These are phyloP conservation scores for Bagarius yarrelli DNA, from an alignment of 2,113 vertebrate species.

Conservation along the genomic window DNA sequence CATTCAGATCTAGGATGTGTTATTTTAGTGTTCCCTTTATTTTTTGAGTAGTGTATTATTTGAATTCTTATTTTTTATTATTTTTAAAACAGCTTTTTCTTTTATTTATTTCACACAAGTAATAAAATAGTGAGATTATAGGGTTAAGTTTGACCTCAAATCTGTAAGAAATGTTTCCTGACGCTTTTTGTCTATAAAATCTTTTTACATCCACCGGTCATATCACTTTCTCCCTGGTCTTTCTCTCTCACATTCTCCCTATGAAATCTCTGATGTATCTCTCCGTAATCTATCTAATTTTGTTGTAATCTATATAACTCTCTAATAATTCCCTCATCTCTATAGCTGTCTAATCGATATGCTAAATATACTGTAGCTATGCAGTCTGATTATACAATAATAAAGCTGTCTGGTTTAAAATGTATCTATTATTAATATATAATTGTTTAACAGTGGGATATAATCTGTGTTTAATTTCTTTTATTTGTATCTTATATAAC, in stretches of 20 bases:
- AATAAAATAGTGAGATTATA: background rate
- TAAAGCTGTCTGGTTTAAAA: too few relatives aligned
- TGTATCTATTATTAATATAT: too few relatives aligned
- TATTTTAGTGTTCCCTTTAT: too few relatives aligned
- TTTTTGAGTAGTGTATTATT: too few relatives aligned
- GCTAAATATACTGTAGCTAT: background rate
- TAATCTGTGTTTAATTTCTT: too few relatives aligned
- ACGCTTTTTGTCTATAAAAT: background rate
- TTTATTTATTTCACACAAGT: background rate
- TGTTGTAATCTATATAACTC: background rate
- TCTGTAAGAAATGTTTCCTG: background rate
- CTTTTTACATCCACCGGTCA: background rate
- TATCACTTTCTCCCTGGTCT: background rate
- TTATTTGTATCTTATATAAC: too few relatives aligned
- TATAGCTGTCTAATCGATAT: background rate
- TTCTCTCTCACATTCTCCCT: background rate
- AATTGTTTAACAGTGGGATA: too few relatives aligned
- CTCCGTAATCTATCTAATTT: background rate
- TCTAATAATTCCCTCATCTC: background rate
- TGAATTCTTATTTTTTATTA: too few relatives aligned
- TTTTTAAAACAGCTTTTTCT: background rate
- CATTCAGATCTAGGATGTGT: too few relatives aligned
- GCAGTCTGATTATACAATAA: too few relatives aligned
- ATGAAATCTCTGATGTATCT: background rate
- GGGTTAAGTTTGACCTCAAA: background rate